Base-by-base conservation (phyloP, 2,888 invertebrate genomes). In the Subacronicta megacephala region DNA sequence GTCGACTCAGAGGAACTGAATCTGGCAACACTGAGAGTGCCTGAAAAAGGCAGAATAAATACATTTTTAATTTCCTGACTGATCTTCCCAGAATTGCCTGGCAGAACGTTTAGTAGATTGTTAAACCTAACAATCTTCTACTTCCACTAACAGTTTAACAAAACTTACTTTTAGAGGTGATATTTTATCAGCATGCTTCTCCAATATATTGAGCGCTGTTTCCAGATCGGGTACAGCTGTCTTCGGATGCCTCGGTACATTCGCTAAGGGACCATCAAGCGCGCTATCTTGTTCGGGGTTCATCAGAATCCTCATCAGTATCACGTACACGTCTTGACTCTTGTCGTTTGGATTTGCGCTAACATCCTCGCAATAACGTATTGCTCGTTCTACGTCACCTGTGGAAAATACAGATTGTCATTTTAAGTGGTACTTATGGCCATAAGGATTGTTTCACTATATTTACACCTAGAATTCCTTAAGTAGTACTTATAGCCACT, bases 141-240 rank as follows among this genome's bases (percentile, higher is more conserved):
- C n/a, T n/a, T n/a, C n/a, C n/a, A n/a, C n/a, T n/a, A n/a, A n/a
- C n/a, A n/a, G n/a, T n/a, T n/a, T n/a, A n/a, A n/a, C n/a, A n/a
- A n/a, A 26, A 73, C 81, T 67, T 81, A 97, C 97, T 90, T 97
- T 96, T 9, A 97, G 88, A 0, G 98, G 97, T 76, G 98, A 96
- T 77, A 99, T 97, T 87, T 97, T 96, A 9, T 96, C 95, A 0
- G 98, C 98, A 87, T 98, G 96, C 71, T 97, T 96, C 78, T 98
- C 97, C 33, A 99, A 90, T 52, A 99, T 93, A 66, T 95, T 93
- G 5, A 99, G 90, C 7, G 98, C 98, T 50, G 96, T 96, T 75
- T 97, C 96, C 36, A 97, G 88, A 86, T 99, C 97, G 0, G 97
- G 96, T 44, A 95, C 95, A 0, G 96, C 88, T 0, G 96, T 95